phyloP scores from a whole-genome alignment of 2,113 vertebrate species.

The Geothlypis trichas region DNA sequence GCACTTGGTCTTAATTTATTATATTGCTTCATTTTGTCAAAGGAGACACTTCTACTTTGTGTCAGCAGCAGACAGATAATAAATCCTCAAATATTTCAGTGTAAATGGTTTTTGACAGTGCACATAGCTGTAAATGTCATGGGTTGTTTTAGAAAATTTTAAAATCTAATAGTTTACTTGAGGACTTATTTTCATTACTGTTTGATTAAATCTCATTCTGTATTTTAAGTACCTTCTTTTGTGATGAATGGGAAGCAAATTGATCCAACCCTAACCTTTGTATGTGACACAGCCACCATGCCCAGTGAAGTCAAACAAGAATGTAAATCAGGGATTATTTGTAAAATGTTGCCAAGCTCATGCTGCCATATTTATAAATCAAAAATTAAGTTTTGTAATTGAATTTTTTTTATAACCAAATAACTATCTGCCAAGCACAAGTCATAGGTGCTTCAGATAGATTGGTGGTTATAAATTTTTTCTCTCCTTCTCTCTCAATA shows the following conservation, averaged over 20 bases:
- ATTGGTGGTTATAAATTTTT: conserved; percentile 37
- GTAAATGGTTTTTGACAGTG: not conserved
- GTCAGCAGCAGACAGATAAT: not conserved
- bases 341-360: conserved; percentile 77
- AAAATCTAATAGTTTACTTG: not conserved
- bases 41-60: not conserved
- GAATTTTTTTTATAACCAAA: not conserved
- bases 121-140: not conserved
- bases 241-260: not conserved
- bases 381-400: conserved; percentile 12
- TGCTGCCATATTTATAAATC: conserved; percentile 63
- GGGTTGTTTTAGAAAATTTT: not conserved
- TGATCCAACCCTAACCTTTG: not conserved
- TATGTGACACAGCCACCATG: not conserved
- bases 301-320: not conserved
- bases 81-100: not conserved
- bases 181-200: not conserved
- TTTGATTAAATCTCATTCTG: not conserved
- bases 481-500: not conserved
- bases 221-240: not conserved
- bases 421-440: conserved; percentile 71
- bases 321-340: not conserved
- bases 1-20: not conserved
- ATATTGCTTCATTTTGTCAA: not conserved
- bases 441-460: conserved; percentile 67